These are phyloP conservation scores for Drosophila mayri DNA, from an alignment of 1,140 invertebrate genomes.

Conservation along the genomic window DNA sequence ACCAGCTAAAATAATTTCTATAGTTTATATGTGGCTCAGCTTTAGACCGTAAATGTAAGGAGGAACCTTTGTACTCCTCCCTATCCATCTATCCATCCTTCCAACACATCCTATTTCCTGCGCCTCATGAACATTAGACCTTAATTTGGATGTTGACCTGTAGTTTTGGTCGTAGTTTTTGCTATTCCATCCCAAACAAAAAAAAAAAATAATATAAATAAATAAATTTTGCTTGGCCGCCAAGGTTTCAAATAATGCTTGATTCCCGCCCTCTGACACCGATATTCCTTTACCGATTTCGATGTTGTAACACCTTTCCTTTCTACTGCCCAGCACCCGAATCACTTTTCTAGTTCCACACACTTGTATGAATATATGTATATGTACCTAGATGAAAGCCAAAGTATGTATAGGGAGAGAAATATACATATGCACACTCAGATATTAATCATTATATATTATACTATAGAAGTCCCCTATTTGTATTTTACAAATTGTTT, in stretches of 20 bases:
- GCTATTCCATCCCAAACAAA: neutral
- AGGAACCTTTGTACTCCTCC: constrained; percentile 1
- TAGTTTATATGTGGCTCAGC: constrained; percentile 85
- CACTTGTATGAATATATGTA: constrained; percentile 20
- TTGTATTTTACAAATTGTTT: constrained; percentile 50
- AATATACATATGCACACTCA: constrained; percentile 22
- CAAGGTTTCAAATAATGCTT: constrained; percentile 37
- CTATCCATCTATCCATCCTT: neutral
- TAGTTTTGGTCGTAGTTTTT: neutral
- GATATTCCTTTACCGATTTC: neutral
- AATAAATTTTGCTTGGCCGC: constrained; percentile 18
- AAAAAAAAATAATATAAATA: neutral
- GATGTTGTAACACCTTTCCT: neutral
- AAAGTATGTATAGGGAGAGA: constrained; percentile 16
- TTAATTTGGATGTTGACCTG: constrained; percentile 10
- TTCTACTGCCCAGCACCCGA: constrained; percentile 30
- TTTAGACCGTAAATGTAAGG: constrained; percentile 55
- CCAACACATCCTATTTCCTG: neutral
- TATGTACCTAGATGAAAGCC: constrained; percentile 19
- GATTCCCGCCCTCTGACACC: neutral
- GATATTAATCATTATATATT: constrained; percentile 15
- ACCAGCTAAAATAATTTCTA: constrained; percentile 85
- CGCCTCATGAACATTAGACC: constrained; percentile 1
- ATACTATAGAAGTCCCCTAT: constrained; percentile 25
- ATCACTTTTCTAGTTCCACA: constrained; percentile 29